Evolutionary conservation across 2,797 vertebrate genomes (phyloP).

Genomic region (Chelon auratus): DNA sequence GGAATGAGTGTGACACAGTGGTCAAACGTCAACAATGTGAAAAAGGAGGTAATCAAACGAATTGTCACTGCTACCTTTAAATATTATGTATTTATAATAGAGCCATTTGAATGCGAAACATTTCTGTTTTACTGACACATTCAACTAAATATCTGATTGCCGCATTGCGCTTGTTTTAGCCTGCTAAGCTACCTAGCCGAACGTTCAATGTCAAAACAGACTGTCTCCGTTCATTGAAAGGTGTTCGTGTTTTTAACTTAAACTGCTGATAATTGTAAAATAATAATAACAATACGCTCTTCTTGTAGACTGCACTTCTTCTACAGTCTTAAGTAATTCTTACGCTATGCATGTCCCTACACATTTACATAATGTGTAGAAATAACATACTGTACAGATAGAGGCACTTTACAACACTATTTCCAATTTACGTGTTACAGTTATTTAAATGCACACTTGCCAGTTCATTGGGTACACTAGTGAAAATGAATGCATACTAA

Average conservation of each 20-base stretch:
- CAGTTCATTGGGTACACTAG: no score
- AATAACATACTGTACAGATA: no score
- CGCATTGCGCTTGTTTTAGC: background rate
- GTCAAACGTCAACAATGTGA: slow-evolving; percentile 29
- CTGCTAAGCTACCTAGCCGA: background rate
- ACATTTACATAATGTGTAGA: no score
- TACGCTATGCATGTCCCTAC: no score
- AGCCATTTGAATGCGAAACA: background rate
- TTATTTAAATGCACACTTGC: no score
- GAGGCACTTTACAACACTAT: no score
- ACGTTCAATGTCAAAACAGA: slow-evolving; percentile 47
- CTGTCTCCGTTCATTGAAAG: background rate
- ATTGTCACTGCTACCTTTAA: background rate
- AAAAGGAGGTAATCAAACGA: slow-evolving; percentile 47
- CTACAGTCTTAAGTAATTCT: no score
- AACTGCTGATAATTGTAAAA: no score
- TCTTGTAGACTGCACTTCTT: no score
- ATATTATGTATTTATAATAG: background rate
- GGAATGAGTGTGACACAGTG: slow-evolving; percentile 56
- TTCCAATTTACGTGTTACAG: no score
- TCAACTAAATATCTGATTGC: background rate
- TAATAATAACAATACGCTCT: no score
- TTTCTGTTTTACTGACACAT: background rate
- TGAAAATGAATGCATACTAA: no score
- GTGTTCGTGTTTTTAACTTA: background rate